Base-by-base conservation (phyloP, 2,797 vertebrate genomes). In the Aplochiton taeniatus region DNA sequence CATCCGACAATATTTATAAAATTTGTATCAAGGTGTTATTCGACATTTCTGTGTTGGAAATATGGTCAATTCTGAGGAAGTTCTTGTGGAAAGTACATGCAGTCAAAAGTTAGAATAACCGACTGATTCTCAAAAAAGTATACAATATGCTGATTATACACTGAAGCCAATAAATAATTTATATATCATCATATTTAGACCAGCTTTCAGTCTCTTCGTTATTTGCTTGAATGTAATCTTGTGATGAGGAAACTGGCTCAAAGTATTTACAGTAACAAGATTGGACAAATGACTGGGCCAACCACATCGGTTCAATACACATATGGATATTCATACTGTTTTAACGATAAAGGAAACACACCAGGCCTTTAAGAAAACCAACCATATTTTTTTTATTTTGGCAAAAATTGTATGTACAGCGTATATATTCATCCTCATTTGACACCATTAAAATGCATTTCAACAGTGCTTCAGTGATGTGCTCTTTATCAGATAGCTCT, bases 381-480 rank as follows among this genome's bases (percentile, higher is more conserved):
- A 71, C 50, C 58, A 83, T 83, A 72, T 82, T 46, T 77, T 81
- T 65, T 83, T 88, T 89, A 86, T 87, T 93, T 92, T 90, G 92
- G 90, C 90, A 92, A 92, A 91, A 93, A 89, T 72, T 82, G 75
- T 87, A 77, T 90, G 67, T 89, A 91, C 90, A 91, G 85, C 80
- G 10, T 87, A 80, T 89, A 85, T 83, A 88, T 85, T 83, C 66
- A 69, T 89, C 64, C 64, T 85, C 74, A 76, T 88, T 90, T 84
- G 86, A 90, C 90, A 90, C 89, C 82, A 87, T 85, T 88, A 83
- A 88, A 90, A 91, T 88, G 79, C 83, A 87, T 90, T 69, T 78
- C 73, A 89, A 91, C 80, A 85, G 86, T 89, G 86, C 86, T 87
- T 90, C 73, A 83, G 78, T 87, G 81, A 87, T 91, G 91, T 92